Conservation (phyloP, 2,797 vertebrate genomes). For the Pantherophis alleghaniensis region DNA sequence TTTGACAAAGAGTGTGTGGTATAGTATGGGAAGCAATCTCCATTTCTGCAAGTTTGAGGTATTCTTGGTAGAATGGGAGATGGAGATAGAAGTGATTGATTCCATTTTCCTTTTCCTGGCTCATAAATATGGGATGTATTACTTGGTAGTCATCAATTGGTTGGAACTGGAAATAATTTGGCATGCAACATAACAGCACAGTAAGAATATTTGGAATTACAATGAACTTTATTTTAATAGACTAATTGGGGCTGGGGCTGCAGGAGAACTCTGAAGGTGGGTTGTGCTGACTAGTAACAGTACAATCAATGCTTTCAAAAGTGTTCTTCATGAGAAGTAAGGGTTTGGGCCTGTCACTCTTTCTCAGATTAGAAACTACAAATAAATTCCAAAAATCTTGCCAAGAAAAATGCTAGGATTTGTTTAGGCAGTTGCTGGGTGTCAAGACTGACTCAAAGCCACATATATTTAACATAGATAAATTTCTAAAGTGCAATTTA, state of each 20-base stretch:
- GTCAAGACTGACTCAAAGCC: too few species aligned
- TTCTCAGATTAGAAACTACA: too few species aligned
- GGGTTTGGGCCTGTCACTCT: too few species aligned
- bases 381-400: too few species aligned
- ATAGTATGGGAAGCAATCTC: background rate
- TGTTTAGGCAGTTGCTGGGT: too few species aligned
- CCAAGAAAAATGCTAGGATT: too few species aligned
- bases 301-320: background rate
- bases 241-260: too few species aligned
- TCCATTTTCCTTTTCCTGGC: background rate
- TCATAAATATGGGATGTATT: background rate
- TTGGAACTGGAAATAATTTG: background rate
- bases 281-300: background rate
- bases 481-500: background rate
- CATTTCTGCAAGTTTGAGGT: background rate
- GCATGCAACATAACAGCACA: background rate
- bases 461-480: background rate
- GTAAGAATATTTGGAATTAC: background rate
- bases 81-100: background rate
- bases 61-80: background rate
- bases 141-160: background rate
- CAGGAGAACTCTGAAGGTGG: background rate
- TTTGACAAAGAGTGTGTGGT: background rate
- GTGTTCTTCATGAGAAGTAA: background rate
- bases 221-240: too few species aligned